Base-by-base conservation (phyloP, 2,888 invertebrate species). In the Idaea dimidiata region DNA sequence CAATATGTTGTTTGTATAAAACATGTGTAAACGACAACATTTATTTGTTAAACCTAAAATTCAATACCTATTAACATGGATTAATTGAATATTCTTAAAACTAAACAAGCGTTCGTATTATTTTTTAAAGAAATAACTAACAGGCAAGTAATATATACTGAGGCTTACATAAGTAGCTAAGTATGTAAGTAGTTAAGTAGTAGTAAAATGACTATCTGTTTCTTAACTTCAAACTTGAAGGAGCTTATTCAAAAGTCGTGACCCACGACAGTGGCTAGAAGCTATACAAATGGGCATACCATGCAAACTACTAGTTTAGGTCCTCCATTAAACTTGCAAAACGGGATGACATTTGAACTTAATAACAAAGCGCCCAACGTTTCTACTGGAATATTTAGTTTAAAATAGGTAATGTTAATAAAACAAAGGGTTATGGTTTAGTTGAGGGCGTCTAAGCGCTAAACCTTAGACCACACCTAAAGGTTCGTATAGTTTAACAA, bases 191-290 rank as follows among this genome's bases (percentile, higher is more conserved):
- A 32, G 32, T 10, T 10, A 32, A 32, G 32, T 32, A 3, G 32
- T 32, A 32, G 32, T 10, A 43, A 43, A 33, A 14, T 43, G 43
- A 10, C 6, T 43, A 43, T 14, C 43, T 14, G 10, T 2, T 10
- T 43, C 14, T 43, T 24, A 24, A 24, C 24, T 24, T 24, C 24
- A 3, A 24, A 24, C 24, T 24, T 43, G 10, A 14, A 43, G 43
- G 43, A 74, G 75, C 78, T 78, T 80, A 81, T 82, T 75, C 73
- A 72, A 60, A 71, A 77, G 69, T 82, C 84, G 83, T 83, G 83
- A 78, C 74, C 68, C 74, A 75, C 72, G 74, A 76, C 75, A 71
- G 32, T 69, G 66, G 76, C 68, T 60, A 67, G 62, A 58, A 72
- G 70, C 72, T 66, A 66, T 72, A 66, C 65, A 67, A 71, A 68